A percentile compares a stretch with the other conserved stretches of the same genome.
phyloP scores from a whole-genome alignment of 2,113 vertebrate genomes.

The Campylomormyrus numenius region DNA sequence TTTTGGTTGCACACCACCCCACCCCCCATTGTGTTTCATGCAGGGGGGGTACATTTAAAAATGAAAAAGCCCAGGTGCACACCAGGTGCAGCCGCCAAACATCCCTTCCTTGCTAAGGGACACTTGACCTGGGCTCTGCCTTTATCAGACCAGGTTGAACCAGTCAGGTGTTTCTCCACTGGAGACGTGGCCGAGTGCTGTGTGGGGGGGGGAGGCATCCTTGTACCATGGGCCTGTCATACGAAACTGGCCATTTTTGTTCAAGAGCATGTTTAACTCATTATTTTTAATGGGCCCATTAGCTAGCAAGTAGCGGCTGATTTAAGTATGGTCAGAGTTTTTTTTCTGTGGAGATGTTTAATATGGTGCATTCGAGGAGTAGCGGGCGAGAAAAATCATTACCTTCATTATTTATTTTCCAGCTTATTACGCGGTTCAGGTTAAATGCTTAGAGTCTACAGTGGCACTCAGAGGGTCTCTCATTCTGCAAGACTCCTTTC shows the following conservation, averaged over 20 bases:
- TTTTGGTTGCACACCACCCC: neutral
- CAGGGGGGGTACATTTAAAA: neutral
- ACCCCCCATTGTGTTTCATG: neutral
- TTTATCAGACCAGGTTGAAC: neutral
- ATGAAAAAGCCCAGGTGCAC: neutral
- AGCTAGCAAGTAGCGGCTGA: neutral
- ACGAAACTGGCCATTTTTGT: neutral
- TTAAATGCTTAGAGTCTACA: neutral
- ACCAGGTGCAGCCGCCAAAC: neutral
- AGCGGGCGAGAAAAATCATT: neutral
- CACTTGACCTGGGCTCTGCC: neutral
- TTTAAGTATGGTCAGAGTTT: neutral
- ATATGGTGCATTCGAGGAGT: neutral
- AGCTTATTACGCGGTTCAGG: neutral
- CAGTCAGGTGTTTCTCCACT: neutral
- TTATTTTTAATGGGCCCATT: conserved; percentile 14
- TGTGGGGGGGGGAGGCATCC: neutral
- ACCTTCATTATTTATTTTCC: neutral
- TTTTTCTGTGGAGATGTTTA: neutral
- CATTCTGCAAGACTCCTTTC: neutral
- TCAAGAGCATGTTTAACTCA: conserved; percentile 1
- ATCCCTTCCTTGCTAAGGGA: neutral
- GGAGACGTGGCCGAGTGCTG: neutral
- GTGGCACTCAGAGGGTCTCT: neutral
- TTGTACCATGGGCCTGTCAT: neutral